Evolutionary conservation across 2,888 invertebrate genomes (phyloP).

Genomic region (Stenodema calcarata): DNA sequence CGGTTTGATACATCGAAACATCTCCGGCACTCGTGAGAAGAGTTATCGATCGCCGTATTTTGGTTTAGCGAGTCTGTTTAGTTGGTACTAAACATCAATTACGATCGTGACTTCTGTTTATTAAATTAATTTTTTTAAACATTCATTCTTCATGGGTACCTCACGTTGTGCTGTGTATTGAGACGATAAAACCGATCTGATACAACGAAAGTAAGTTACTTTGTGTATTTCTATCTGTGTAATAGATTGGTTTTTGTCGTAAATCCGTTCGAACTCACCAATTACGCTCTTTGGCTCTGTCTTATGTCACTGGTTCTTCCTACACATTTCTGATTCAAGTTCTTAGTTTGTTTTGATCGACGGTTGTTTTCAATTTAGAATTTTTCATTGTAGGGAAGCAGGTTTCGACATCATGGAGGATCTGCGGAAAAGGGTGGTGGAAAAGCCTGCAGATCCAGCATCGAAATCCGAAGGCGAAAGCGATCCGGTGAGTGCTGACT

Average conservation of each 20-base stretch:
- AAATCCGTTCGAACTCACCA: no score
- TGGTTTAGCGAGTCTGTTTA: not conserved
- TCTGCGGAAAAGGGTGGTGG: constrained; percentile 47
- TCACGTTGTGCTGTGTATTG: not conserved
- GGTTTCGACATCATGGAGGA: constrained; percentile 47
- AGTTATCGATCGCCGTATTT: not conserved
- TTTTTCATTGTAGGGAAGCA: not conserved
- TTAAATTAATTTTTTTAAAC: not conserved
- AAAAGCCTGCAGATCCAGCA: constrained; percentile 44
- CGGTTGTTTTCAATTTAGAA: no score
- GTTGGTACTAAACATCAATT: constrained; percentile 48
- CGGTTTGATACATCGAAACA: not conserved
- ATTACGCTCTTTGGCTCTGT: no score
- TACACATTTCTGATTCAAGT: no score
- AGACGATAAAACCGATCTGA: not conserved
- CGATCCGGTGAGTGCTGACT: constrained; percentile 50
- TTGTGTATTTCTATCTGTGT: no score
- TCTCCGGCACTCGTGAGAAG: not conserved
- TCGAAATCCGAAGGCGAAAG: constrained; percentile 52
- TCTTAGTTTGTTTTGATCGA: no score
- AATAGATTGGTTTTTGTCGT: no score
- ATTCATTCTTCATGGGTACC: constrained; percentile 4
- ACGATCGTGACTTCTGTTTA: constrained; percentile 40
- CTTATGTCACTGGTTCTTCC: no score
- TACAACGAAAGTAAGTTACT: not conserved